Evolutionary conservation across 2,797 vertebrate genomes (phyloP), one percentile per base, ranked within the genome.

Genomic region (Schizopygopsis pylzovi): DNA sequence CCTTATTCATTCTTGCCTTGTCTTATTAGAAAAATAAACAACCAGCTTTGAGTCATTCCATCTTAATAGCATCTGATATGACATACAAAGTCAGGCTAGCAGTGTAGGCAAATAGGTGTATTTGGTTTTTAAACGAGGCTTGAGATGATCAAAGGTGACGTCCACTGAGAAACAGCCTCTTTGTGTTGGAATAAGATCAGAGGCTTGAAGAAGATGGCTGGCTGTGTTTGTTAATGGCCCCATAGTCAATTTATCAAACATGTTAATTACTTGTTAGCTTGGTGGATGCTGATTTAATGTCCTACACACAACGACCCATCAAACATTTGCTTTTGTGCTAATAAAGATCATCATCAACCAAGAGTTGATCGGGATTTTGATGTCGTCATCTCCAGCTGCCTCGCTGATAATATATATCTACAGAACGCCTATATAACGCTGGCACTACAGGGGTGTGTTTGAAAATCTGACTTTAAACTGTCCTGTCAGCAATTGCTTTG

Each of bases 131-230:
- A 79, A 56, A 47, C 33, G 43, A 77, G 52, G 77, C 87, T 86
- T 79, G 84, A 81, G 75, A 85, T 83, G 88, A 90, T 90, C 86
- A 90, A 89, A 90, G 89, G 43, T 86, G 86, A 75, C 73, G 85
- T 89, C 86, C 86, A 87, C 75, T 79, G 79, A 85, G 86, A 89
- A 87, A 87, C 86, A 81, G 82, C 82, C 86, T 88, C 89, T 89
- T 89, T 88, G 86, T 90, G 86, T 85, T 89, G 89, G 89, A 90
- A 82, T 49, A 79, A 87, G 88, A 90, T 90, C 89, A 89, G 86
- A 90, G 84, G 84, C 80, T 45, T 76, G 79, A 45, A 84, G 85
- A 83, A 86, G 88, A 86, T 59, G 76, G 63, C 86, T 85, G 89
- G 43, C 82, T 85, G 85, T 87, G 89, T 89, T 90, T 89, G 89